Conservation (phyloP, 2,888 invertebrate genomes). For the Tolmerus cingulatus region DNA sequence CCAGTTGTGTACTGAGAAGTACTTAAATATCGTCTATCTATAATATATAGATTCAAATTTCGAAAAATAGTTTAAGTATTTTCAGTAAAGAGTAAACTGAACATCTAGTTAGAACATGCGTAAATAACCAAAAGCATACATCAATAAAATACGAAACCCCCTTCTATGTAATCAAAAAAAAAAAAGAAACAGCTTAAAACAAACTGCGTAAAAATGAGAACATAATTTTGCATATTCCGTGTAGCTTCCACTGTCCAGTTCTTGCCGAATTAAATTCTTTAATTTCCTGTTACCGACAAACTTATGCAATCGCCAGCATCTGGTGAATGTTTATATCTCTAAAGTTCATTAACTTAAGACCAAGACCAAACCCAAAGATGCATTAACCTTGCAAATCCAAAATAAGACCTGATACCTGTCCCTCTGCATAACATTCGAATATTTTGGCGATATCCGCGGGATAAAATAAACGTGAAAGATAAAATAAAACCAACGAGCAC, state of each 20-base stretch:
- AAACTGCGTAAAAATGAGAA: neutral
- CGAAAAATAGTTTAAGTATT: too few relatives aligned
- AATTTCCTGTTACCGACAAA: neutral
- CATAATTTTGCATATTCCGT: neutral
- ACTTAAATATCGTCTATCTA: neutral
- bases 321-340: neutral
- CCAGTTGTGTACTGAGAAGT: neutral
- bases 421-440: neutral
- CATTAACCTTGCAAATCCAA: conserved; percentile 1
- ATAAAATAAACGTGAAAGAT: neutral
- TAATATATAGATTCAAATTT: too few relatives aligned
- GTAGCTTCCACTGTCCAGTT: neutral
- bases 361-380: neutral
- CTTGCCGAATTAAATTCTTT: neutral
- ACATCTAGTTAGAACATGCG: neutral
- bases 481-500: neutral
- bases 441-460: neutral
- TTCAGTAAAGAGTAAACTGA: neutral
- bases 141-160: neutral
- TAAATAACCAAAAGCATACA: neutral
- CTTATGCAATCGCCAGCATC: neutral
- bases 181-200: neutral
- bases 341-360: neutral
- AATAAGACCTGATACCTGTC: conserved; percentile 14
- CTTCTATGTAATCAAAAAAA: neutral